Conservation (phyloP, 1,140 invertebrate species). For the Lepidotrigona ventralis region DNA sequence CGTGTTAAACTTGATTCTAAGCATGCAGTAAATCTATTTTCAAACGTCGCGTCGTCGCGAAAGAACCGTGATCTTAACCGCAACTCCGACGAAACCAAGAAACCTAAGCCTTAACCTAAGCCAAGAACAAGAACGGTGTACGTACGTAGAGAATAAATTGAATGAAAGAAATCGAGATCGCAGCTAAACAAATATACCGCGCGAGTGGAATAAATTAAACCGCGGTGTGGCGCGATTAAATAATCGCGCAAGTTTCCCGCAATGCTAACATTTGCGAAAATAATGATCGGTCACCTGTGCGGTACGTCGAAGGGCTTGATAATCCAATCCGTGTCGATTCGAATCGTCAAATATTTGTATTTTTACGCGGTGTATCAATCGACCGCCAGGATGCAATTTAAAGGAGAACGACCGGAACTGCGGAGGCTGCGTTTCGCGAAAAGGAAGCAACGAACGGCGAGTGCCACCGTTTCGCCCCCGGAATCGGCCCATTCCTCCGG, state of each 20-base stretch:
- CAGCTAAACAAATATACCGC: neutral
- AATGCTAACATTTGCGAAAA: neutral
- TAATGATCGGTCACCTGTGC: neutral
- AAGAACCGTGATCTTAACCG: too few relatives aligned
- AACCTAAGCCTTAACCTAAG: too few relatives aligned
- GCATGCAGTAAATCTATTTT: neutral
- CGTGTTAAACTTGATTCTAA: neutral
- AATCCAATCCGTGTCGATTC: neutral
- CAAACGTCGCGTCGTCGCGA: neutral
- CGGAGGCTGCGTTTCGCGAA: neutral
- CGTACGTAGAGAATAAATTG: too few relatives aligned
- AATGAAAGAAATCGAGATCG: neutral
- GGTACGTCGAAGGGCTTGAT: neutral
- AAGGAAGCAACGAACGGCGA: neutral
- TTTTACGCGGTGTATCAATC: neutral
- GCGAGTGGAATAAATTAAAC: neutral
- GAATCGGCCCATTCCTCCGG: conserved; percentile 14
- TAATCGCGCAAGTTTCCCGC: neutral
- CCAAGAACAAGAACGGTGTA: neutral
- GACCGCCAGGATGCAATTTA: neutral
- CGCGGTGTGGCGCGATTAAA: too few relatives aligned
- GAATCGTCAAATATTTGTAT: neutral
- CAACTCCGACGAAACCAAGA: too few relatives aligned
- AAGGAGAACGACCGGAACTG: neutral
- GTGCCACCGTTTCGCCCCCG: conserved; percentile 7